Percentiles rank a stretch among this genome's conserved stretches.
These are phyloP conservation scores for Asbolus verrucosus DNA, from an alignment of 1,140 invertebrate species.

Conservation along the genomic window DNA sequence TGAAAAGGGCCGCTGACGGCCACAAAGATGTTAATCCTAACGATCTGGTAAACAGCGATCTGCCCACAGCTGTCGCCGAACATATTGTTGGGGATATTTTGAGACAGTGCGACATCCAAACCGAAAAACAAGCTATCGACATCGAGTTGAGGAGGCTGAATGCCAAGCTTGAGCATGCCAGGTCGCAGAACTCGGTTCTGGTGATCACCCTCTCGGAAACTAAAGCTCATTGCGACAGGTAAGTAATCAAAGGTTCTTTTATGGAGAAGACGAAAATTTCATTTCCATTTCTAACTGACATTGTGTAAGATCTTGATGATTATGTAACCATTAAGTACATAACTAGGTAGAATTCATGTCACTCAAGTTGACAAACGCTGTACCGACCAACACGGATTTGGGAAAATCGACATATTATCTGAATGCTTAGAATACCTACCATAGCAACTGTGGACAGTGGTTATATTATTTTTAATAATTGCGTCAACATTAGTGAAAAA, in stretches of 20 bases:
- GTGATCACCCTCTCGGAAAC: slow-evolving; percentile 79
- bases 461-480: too few relatives aligned
- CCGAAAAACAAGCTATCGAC: slow-evolving; percentile 72
- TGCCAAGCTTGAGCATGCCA: slow-evolving; percentile 78
- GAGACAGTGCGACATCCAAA: slow-evolving; percentile 71
- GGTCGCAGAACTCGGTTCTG: slow-evolving; percentile 80
- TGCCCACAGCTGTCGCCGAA: slow-evolving; percentile 77
- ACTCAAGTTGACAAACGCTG: too few relatives aligned
- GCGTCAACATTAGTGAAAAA: too few relatives aligned
- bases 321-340: too few relatives aligned
- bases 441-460: too few relatives aligned
- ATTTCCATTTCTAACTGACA: too few relatives aligned
- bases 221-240: slow-evolving; percentile 79
- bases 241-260: slow-evolving; percentile 42
- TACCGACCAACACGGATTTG: too few relatives aligned
- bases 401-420: too few relatives aligned
- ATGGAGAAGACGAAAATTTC: too few relatives aligned
- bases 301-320: too few relatives aligned
- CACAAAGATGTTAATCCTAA: slow-evolving; percentile 65
- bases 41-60: slow-evolving; percentile 59
- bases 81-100: slow-evolving; percentile 79
- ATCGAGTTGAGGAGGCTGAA: slow-evolving; percentile 76
- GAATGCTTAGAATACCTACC: too few relatives aligned
- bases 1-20: slow-evolving; percentile 70
- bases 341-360: too few relatives aligned